Base-by-base conservation (phyloP, 2,797 vertebrate species). In the Brotogeris chrysoptera region DNA sequence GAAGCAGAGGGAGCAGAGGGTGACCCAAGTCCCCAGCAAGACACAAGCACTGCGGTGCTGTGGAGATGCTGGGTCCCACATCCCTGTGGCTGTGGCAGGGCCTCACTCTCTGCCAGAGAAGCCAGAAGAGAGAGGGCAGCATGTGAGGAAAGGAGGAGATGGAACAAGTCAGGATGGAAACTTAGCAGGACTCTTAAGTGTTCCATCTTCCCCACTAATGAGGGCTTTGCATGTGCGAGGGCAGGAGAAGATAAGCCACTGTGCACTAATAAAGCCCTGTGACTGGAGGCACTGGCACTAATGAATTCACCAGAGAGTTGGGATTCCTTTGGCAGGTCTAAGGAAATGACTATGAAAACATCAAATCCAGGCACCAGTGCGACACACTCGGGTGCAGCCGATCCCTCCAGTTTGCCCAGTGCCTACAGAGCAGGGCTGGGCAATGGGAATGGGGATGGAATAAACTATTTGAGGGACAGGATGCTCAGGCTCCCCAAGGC, bases 231-330 rank as follows among this genome's bases (percentile, higher is more conserved):
- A 9, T 36, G 30, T 4, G 18, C 23, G 7, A 66, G 90, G 91
- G 92, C 3, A 14, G 53, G 39, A 70, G 73, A 50, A 90, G 55
- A 72, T 72, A 86, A 65, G 52, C 65, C 72, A 41, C 65, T 32
- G 3, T 1, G 2, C 10, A 3, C 77, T 93, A 36, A 93, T 88
- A 90, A 95, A 95, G 95, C 74, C 8, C 72, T 0, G 2, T 17
- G 88, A 85, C 97, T 96, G 80, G 85, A 93, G 97, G 97, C 90
- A 2, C 65, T 1, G 65, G 46, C 6, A 27, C 92, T 98, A 98
- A 98, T 97, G 97, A 98, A 97, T 97, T 95, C 97, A 94, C 95
- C 43, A 10, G 98, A 97, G 97, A 97, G 74, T 49, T 50, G 63
- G 96, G 88, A 96, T 95, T 97, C 96, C 95, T 92, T 47, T 76